These are phyloP conservation scores for Sula dactylatra DNA, from an alignment of 2,113 vertebrate genomes.

Conservation along the genomic window DNA sequence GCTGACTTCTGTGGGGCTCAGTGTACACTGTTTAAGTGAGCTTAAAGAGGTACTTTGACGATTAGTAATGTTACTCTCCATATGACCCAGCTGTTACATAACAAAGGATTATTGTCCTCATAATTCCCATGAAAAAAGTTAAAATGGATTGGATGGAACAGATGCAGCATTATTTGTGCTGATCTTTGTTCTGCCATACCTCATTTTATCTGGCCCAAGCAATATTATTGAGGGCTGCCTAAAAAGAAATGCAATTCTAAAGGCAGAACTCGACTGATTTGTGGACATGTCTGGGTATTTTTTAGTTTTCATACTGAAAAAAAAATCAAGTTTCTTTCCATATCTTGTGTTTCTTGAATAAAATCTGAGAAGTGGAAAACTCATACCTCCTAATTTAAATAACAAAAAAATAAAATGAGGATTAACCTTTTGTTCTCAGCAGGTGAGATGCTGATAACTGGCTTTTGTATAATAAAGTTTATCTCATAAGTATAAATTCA, in stretches of 20 bases:
- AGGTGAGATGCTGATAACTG: background rate
- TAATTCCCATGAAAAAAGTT: background rate
- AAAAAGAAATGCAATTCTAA: background rate
- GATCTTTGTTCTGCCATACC: background rate
- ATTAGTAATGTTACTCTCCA: background rate
- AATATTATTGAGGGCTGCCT: background rate
- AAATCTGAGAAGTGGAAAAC: background rate
- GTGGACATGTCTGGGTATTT: background rate
- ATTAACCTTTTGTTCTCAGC: background rate
- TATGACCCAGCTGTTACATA: background rate
- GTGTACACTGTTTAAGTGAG: background rate
- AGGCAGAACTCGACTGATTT: background rate
- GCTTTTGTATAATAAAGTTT: background rate
- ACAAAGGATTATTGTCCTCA: background rate
- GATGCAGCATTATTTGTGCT: background rate
- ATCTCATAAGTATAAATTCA: constrained; percentile 7
- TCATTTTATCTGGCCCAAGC: background rate
- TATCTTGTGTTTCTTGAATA: background rate
- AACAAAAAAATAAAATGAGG: background rate
- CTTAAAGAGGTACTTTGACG: background rate
- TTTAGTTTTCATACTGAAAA: background rate
- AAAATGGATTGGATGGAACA: background rate
- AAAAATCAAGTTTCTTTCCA: background rate
- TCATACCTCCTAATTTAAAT: background rate
- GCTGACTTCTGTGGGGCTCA: background rate